Base-by-base conservation (phyloP, 1,140 invertebrate genomes). In the Metaphire vulgaris region DNA sequence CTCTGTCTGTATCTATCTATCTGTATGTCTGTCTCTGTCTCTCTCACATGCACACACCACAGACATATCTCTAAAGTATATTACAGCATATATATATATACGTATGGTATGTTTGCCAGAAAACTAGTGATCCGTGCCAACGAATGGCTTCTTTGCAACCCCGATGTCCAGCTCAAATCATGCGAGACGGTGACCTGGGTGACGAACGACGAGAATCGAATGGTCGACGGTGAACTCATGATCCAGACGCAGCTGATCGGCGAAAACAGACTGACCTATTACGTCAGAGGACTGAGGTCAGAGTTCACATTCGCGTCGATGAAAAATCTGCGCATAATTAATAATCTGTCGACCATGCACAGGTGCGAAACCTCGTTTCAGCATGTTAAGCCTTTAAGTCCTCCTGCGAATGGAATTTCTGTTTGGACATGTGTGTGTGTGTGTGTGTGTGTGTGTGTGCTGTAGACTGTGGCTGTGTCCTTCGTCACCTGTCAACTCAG, bases 101-200 rank as follows among this genome's bases (percentile, higher is more conserved):
- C n/a, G n/a, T n/a, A n/a, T n/a, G n/a, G n/a, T n/a, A n/a, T n/a
- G n/a, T n/a, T n/a, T n/a, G n/a, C 67, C 56, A 75, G 74, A 56
- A 69, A 68, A 16, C 56, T 75, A 2, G 66, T 75, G 16, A 66
- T 69, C 15, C 28, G 66, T 69, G 74, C 74, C 26, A 76, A 76
- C 33, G 74, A 76, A 12, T 76, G 74, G 74, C 66, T 76, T 0
- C 26, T 21, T 28, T 70, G 70, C 32, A 76, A 76, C 68, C 32
- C 74, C 0, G 74, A 76, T 26, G 16, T 66, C 2, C 31, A 14
- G 31, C 32, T 76, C 33, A 69, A 70, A 29, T 34, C 26, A 15
- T 76, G 74, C 29, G 74, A 76, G 68, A 76, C 74, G 2, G 26
- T 76, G 1, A 76, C 74, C 1, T 76, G 74, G 74, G 70, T 76